Evolutionary conservation across 2,797 vertebrate species (phyloP), one percentile per base, ranked within the genome.

Genomic region (Hylomyscus alleni): DNA sequence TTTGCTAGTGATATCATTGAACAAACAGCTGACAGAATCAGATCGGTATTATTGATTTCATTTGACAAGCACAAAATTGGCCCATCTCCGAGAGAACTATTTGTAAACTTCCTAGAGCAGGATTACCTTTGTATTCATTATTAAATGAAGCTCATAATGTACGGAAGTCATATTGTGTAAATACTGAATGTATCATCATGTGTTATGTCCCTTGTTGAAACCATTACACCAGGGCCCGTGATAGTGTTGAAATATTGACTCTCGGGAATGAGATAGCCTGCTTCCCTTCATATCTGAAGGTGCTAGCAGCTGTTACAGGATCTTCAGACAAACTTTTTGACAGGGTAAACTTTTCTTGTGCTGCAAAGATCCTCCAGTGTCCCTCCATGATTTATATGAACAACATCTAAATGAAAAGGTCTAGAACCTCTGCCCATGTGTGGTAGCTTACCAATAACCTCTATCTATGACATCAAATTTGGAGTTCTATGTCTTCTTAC

Each of bases 21-120:
- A 89, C 75, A 91, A 95, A 37, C 72, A 96, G 80, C 65, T 50
- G 47, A 91, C 78, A 84, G 40, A 90, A 91, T 75, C 83, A 80
- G 92, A 96, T 96, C 90, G 92, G 92, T 89, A 54, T 89, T 96
- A 89, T 67, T 89, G 76, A 78, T 95, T 92, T 94, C 91, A 56
- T 93, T 89, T 90, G 95, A 93, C 96, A 97, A 90, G 80, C 67
- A 78, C 83, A 87, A 81, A 92, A 93, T 29, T 95, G 75, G 72
- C 37, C 47, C 62, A 58, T 92, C 85, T 75, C 85, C 52, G 40
- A 95, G 89, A 94, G 72, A 94, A 65, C 56, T 73, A 75, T 89
- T 77, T 89, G 75, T 81, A 84, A 72, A 91, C 62, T 84, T 96
- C 69, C 89, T 52, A 67, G 31, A 62, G 84, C 1, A n/a, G 11